These are phyloP conservation scores for Bombus vancouverensis DNA, from an alignment of 1,140 invertebrate genomes.

Conservation along the genomic window DNA sequence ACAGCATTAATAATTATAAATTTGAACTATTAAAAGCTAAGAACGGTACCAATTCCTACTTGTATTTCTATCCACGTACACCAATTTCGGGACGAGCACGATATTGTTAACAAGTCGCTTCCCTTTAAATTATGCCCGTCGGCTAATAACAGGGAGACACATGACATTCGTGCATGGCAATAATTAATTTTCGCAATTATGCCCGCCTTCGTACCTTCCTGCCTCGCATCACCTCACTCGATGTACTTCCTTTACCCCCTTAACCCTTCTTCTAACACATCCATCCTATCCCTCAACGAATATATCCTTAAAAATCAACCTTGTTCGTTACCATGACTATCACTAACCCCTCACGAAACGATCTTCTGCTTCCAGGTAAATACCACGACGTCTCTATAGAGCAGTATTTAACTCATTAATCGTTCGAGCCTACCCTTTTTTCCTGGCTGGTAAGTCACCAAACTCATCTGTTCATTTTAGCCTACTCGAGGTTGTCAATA, in stretches of 20 bases:
- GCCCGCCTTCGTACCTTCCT: slow-evolving; percentile 56
- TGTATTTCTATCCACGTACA: slow-evolving; percentile 20
- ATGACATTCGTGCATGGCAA: slow-evolving; percentile 80
- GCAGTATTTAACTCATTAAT: slow-evolving; percentile 30
- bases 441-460: slow-evolving; percentile 54
- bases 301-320: neutral
- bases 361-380: slow-evolving; percentile 76
- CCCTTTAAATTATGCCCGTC: slow-evolving; percentile 78
- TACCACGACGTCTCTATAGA: slow-evolving; percentile 50
- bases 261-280: neutral
- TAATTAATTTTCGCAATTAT: slow-evolving; percentile 82
- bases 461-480: neutral
- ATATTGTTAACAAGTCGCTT: slow-evolving; percentile 79
- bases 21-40: neutral
- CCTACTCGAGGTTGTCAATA: neutral
- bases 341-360: neutral
- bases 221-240: slow-evolving; percentile 28
- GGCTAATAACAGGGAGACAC: slow-evolving; percentile 78
- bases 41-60: neutral
- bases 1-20: neutral
- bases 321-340: neutral
- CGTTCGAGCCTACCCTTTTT: neutral
- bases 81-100: slow-evolving; percentile 62
- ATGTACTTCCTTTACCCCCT: neutral
- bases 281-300: neutral